Evolutionary conservation across 2,797 vertebrate genomes (phyloP).

Genomic region (Labeo calbasu): DNA sequence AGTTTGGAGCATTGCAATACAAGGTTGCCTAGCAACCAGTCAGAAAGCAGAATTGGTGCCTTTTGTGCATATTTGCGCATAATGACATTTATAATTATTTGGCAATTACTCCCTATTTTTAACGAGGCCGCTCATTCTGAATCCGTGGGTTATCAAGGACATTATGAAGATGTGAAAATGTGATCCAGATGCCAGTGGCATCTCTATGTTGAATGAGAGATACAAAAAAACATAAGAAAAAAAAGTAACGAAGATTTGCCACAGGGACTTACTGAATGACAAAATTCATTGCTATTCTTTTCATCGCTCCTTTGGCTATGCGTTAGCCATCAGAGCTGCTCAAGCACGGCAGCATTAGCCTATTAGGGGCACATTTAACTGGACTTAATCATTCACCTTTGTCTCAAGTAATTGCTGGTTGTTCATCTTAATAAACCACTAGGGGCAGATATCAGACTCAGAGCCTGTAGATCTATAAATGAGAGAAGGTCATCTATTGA

Average conservation of each 20-base stretch:
- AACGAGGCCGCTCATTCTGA: conserved; percentile 29
- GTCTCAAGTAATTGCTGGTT: conserved; percentile 34
- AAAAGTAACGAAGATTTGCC: background rate
- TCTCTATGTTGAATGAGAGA: conserved; percentile 22
- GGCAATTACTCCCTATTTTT: conserved; percentile 56
- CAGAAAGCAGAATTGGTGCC: conserved; percentile 45
- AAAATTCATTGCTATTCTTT: conserved; percentile 42
- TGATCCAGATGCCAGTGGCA: conserved; percentile 35
- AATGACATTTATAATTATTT: conserved; percentile 64
- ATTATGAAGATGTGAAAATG: conserved; percentile 38
- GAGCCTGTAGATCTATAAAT: background rate
- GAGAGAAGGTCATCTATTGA: background rate
- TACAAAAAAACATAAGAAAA: background rate
- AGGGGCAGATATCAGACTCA: conserved; percentile 23
- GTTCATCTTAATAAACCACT: conserved; percentile 37
- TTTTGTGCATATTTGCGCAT: conserved; percentile 54
- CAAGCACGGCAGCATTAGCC: conserved; percentile 14
- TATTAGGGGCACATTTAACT: conserved; percentile 27
- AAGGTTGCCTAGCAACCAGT: conserved; percentile 78
- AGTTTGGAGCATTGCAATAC: conserved; percentile 64
- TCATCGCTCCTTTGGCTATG: background rate
- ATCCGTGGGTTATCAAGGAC: background rate
- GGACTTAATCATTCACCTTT: conserved; percentile 32
- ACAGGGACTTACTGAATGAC: conserved; percentile 36
- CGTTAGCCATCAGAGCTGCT: conserved; percentile 19